These are phyloP conservation scores for Amphiprion clarkii DNA, from an alignment of 2,797 vertebrate species.

Conservation along the genomic window DNA sequence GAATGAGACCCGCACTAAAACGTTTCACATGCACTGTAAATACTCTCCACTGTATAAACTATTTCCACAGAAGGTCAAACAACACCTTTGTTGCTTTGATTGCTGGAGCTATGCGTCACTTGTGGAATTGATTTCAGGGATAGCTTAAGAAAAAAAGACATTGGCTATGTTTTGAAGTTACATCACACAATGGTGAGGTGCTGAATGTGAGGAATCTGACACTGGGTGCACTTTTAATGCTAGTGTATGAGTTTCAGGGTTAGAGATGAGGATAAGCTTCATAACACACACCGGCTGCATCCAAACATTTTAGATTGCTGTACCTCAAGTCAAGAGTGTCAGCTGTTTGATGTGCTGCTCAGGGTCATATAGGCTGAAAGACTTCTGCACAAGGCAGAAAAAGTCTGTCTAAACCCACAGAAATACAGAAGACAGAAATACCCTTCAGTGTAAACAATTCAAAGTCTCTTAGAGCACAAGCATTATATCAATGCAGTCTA, in stretches of 20 bases:
- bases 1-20: conserved; percentile 36
- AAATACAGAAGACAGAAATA: conserved; percentile 1
- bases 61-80: conserved; percentile 45
- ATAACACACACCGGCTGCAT: conserved; percentile 21
- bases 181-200: conserved; percentile 43
- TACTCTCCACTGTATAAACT: conserved; percentile 34
- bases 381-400: background rate
- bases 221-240: background rate
- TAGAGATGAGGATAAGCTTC: conserved; percentile 6
- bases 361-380: conserved; percentile 1
- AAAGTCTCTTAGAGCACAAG: conserved; percentile 48
- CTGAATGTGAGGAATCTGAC: conserved; percentile 41
- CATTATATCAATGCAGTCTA: conserved; percentile 47
- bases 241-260: conserved; percentile 23
- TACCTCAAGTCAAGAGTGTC: conserved; percentile 4
- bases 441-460: conserved; percentile 16
- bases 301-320: conserved; percentile 10
- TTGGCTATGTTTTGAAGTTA: conserved; percentile 15
- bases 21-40: conserved; percentile 34
- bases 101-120: conserved; percentile 28
- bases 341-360: conserved; percentile 27
- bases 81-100: conserved; percentile 39
- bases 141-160: conserved; percentile 38
- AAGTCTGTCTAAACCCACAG: background rate
- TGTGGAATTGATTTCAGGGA: conserved; percentile 58